phyloP scores from a whole-genome alignment of 2,888 invertebrate genomes.

The Venusia cambrica region DNA sequence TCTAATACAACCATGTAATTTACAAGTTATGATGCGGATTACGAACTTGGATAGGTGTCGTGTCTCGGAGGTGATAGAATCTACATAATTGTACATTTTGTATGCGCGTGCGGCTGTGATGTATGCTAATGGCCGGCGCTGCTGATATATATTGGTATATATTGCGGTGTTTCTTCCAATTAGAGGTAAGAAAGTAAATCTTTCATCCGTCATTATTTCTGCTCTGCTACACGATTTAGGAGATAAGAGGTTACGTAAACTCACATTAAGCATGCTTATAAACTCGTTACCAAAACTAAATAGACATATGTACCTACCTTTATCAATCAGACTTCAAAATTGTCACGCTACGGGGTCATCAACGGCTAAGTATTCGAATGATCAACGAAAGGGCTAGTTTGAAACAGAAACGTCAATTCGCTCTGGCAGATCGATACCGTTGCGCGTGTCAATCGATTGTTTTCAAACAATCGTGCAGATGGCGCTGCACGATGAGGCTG shows the following conservation, averaged over 20 bases:
- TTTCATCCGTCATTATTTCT: no score
- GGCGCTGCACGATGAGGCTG: conserved; percentile 14
- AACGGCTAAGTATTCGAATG: no score
- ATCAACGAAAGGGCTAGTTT: not conserved
- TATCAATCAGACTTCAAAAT: no score
- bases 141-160: conserved; percentile 5
- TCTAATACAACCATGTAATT: conserved; percentile 6
- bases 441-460: conserved; percentile 16
- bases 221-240: no score
- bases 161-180: conserved; percentile 4
- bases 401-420: conserved; percentile 3
- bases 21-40: conserved; percentile 11
- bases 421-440: conserved; percentile 6
- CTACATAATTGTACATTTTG: conserved; percentile 19
- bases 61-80: conserved; percentile 13
- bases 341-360: no score
- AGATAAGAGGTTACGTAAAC: no score
- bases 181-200: no score
- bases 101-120: conserved; percentile 16
- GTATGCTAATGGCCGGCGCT: conserved; percentile 13
- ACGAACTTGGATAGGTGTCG: conserved; percentile 10
- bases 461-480: conserved; percentile 22
- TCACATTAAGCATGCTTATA: no score
- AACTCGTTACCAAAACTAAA: no score
- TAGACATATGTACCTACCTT: no score